Evolutionary conservation across 1,140 invertebrate species (phyloP).

Genomic region (Cyrtorhinus lividipennis): DNA sequence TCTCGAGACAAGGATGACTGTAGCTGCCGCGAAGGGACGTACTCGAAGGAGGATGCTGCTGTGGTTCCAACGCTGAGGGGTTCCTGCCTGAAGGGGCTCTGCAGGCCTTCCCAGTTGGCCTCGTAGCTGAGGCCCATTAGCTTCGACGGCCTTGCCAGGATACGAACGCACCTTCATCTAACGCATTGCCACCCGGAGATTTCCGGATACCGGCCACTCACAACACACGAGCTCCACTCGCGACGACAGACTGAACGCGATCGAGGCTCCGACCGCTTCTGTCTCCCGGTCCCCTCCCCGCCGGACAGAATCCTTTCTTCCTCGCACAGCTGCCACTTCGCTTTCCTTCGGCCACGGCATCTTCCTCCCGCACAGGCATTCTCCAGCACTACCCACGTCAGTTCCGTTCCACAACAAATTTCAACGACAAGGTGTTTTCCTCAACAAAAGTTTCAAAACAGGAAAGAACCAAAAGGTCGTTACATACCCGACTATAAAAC

Average conservation of each 20-base stretch:
- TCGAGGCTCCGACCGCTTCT: background rate
- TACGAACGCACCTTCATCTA: slow-evolving; percentile 66
- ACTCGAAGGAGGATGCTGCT: slow-evolving; percentile 19
- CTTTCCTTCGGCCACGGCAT: no score
- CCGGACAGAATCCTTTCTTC: no score
- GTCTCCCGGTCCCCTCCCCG: background rate
- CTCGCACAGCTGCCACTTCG: no score
- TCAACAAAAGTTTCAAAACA: no score
- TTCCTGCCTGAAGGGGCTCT: slow-evolving; percentile 21
- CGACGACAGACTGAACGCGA: background rate
- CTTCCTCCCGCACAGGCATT: no score
- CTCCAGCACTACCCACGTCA: no score
- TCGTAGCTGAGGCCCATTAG: slow-evolving; percentile 64
- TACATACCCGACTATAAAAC: no score
- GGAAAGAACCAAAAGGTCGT: no score
- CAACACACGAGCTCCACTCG: background rate
- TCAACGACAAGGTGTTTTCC: no score
- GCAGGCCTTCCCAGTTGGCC: slow-evolving; percentile 56
- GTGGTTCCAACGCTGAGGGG: slow-evolving; percentile 27
- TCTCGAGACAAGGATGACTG: background rate
- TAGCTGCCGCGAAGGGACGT: background rate
- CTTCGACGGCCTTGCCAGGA: slow-evolving; percentile 52
- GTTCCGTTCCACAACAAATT: no score
- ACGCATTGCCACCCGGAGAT: background rate
- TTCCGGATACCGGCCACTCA: background rate